phyloP scores from a whole-genome alignment of 2,113 vertebrate genomes.

The Procapra przewalskii region DNA sequence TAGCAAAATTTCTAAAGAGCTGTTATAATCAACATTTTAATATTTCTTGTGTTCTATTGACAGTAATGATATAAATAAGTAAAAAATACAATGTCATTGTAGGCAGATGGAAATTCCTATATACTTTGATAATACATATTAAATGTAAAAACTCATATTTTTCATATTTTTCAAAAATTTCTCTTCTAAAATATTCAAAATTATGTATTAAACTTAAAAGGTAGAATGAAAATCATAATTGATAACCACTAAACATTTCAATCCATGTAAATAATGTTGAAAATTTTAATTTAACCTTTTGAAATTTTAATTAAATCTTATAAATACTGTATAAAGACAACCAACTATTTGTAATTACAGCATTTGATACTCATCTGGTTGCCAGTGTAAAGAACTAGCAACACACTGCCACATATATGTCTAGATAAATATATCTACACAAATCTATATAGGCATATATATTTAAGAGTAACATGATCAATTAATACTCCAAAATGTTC shows the following conservation, averaged over 20 bases:
- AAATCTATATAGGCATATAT: neutral
- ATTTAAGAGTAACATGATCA: neutral
- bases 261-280: constrained; percentile 7
- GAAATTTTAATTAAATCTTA: constrained; percentile 21
- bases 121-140: constrained; percentile 3
- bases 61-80: neutral
- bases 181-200: constrained; percentile 22
- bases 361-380: neutral
- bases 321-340: constrained; percentile 21
- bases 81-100: neutral
- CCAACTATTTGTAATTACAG: neutral
- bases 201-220: neutral
- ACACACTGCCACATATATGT: neutral
- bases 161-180: neutral
- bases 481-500: neutral
- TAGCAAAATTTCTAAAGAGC: constrained; percentile 10
- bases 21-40: neutral
- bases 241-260: neutral
- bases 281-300: neutral
- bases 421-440: neutral
- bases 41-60: neutral
- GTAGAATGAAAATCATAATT: neutral
- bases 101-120: neutral
- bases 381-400: neutral
- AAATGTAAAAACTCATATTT: neutral